Percentiles rank a stretch among this genome's conserved stretches.
Evolutionary conservation across 2,888 invertebrate genomes (phyloP).

Genomic region (Mechanitis messenoides): DNA sequence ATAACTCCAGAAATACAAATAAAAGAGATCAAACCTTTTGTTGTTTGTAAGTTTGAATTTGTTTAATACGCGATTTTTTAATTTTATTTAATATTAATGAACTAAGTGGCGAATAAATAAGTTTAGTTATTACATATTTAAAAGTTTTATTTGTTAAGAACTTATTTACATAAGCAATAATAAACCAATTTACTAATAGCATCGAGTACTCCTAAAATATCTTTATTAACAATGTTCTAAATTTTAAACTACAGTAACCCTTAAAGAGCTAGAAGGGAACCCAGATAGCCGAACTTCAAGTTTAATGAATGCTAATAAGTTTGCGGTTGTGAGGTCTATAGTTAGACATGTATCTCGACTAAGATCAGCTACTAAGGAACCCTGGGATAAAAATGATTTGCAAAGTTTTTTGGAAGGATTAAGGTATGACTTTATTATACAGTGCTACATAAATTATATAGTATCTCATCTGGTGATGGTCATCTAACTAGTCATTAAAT

Average conservation of each 20-base stretch:
- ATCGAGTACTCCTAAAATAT: no score
- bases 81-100: no score
- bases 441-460: slow-evolving; percentile 5
- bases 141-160: no score
- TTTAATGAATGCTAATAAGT: slow-evolving; percentile 61
- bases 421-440: slow-evolving; percentile 37
- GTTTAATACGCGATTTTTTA: neutral
- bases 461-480: no score
- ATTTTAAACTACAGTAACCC: slow-evolving; percentile 45
- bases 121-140: no score
- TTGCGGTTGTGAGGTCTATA: slow-evolving; percentile 58
- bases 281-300: slow-evolving; percentile 62
- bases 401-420: slow-evolving; percentile 53
- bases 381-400: slow-evolving; percentile 52
- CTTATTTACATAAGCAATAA: no score
- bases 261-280: slow-evolving; percentile 65
- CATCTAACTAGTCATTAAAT: no score
- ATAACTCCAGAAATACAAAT: slow-evolving; percentile 64
- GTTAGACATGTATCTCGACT: slow-evolving; percentile 55
- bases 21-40: slow-evolving; percentile 69
- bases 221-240: no score
- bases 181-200: no score
- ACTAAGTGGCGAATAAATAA: no score
- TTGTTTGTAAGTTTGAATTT: slow-evolving; percentile 50
- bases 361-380: slow-evolving; percentile 48